Percentiles rank a stretch among this genome's conserved stretches.
Evolutionary conservation across 2,888 invertebrate species (phyloP).

Genomic region (Ochropleura plecta): DNA sequence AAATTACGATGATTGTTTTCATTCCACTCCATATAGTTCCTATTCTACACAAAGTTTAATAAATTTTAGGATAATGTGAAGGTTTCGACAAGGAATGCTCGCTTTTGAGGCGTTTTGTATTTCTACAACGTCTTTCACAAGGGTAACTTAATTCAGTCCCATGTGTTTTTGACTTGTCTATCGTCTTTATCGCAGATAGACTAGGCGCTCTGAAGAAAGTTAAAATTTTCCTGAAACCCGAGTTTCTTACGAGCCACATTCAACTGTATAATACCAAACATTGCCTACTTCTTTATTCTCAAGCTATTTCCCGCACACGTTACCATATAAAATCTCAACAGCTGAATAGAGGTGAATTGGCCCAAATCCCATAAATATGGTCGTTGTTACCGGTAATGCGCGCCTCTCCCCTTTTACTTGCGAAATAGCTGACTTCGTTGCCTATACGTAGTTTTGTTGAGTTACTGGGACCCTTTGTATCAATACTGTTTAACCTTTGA

Average conservation of each 20-base stretch:
- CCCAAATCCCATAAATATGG: constrained; percentile 38
- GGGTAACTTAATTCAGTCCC: no score
- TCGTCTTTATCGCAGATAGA: not conserved
- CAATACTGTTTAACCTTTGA: constrained; percentile 32
- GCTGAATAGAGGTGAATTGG: constrained; percentile 26
- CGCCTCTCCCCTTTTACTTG: not conserved
- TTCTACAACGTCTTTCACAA: not conserved
- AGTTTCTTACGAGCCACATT: not conserved
- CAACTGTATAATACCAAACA: constrained; percentile 5
- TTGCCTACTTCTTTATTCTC: constrained; percentile 8
- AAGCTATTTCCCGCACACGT: constrained; percentile 21
- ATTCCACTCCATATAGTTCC: not conserved
- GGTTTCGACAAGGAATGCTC: not conserved
- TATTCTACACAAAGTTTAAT: not conserved
- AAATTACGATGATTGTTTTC: not conserved
- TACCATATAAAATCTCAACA: constrained; percentile 39
- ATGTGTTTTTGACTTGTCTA: not conserved
- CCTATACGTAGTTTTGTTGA: not conserved
- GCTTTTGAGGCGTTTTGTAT: not conserved
- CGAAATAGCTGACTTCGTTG: constrained; percentile 10
- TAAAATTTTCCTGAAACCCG: not conserved
- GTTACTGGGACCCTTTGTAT: constrained; percentile 22
- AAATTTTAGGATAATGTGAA: not conserved
- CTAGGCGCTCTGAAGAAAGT: not conserved
- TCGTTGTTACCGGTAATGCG: constrained; percentile 33